Evolutionary conservation across 1,140 invertebrate genomes (phyloP).

Genomic region (Musca domestica): DNA sequence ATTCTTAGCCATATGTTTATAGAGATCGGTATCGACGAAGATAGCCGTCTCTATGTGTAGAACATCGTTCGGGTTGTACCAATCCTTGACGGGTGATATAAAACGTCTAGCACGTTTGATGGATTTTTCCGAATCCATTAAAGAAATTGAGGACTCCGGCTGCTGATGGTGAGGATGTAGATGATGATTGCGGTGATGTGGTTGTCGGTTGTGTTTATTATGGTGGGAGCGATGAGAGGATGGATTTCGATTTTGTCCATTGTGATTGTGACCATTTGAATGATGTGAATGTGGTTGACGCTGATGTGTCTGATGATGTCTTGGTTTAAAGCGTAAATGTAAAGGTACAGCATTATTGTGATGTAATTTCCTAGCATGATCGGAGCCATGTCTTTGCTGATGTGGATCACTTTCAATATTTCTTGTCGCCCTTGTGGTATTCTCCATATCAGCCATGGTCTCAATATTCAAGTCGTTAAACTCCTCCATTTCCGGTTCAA

Average conservation of each 20-base stretch:
- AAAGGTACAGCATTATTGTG: constrained; percentile 25
- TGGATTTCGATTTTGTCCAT: not conserved
- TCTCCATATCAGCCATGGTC: not conserved
- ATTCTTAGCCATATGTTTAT: constrained; percentile 73
- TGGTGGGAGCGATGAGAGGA: not conserved
- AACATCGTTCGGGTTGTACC: constrained; percentile 56
- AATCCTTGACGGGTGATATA: constrained; percentile 2
- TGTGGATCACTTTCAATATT: constrained; percentile 9
- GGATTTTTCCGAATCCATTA: not conserved
- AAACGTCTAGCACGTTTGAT: constrained; percentile 27
- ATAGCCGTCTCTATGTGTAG: constrained; percentile 80
- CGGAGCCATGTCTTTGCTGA: not conserved
- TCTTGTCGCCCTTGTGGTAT: constrained; percentile 24
- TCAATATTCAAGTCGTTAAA: constrained; percentile 36
- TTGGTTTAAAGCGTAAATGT: constrained; percentile 42
- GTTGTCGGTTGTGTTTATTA: constrained; percentile 34
- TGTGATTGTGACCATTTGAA: not conserved
- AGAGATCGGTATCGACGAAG: constrained; percentile 78
- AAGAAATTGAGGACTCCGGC: not conserved
- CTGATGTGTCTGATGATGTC: constrained; percentile 25
- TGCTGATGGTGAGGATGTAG: too few relatives aligned
- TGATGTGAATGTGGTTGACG: not conserved
- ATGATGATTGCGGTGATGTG: constrained; percentile 1
- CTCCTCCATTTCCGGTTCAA: constrained; percentile 44
- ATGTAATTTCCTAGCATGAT: constrained; percentile 14